Conservation (phyloP, 2,113 vertebrate species). For the Rhizomys pruinosus region DNA sequence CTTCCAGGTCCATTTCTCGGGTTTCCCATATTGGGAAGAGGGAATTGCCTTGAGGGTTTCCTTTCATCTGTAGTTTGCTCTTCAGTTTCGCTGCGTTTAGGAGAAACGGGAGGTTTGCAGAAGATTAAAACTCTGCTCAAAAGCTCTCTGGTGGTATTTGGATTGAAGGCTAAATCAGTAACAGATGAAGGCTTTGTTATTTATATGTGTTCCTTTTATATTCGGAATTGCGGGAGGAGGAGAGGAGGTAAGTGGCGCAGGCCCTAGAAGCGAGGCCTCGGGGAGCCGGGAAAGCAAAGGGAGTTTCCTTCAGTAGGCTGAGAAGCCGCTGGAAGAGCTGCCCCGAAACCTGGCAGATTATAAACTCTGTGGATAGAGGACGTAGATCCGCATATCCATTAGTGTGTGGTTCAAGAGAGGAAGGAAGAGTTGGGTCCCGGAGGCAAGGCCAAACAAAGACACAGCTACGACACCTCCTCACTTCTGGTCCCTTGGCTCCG, state of each 20-base stretch:
- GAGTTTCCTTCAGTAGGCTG: background rate
- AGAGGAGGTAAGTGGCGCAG: background rate
- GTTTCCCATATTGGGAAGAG: background rate
- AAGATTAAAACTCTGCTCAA: constrained; percentile 68
- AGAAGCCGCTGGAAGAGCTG: background rate
- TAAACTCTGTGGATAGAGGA: background rate
- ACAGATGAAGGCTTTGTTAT: constrained; percentile 79
- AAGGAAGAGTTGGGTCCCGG: background rate
- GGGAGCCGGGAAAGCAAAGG: background rate
- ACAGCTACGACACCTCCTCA: background rate
- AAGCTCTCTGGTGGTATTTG: constrained; percentile 70
- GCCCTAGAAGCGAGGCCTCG: background rate
- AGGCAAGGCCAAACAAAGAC: constrained; percentile 55
- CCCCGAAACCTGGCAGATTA: background rate
- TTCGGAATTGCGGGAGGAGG: constrained; percentile 44
- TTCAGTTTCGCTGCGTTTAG: constrained; percentile 51
- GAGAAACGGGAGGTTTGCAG: constrained; percentile 60
- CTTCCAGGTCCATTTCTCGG: constrained; percentile 46
- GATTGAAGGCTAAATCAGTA: constrained; percentile 82
- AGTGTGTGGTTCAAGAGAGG: background rate
- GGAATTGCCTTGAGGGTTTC: constrained; percentile 37
- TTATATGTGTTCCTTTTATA: constrained; percentile 74
- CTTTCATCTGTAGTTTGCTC: constrained; percentile 65
- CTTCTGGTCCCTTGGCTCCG: background rate
- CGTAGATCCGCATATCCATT: background rate